phyloP scores from a whole-genome alignment of 2,888 invertebrate species.

The Diadromus collaris region DNA sequence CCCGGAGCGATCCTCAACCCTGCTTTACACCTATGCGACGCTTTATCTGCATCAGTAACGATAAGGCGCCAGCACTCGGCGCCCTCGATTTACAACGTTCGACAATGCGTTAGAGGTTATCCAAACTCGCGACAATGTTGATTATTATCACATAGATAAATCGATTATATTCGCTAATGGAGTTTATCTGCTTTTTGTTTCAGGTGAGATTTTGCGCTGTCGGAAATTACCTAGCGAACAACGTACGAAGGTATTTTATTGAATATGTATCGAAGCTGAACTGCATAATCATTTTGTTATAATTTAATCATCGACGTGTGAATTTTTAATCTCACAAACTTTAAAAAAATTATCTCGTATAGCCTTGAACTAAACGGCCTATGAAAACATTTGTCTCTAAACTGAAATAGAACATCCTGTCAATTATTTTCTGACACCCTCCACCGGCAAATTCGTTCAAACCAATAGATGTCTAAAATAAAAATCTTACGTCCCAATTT shows the following conservation, averaged over 20 bases:
- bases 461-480: too few species aligned
- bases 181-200: constrained; percentile 45
- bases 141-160: constrained; percentile 14
- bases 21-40: constrained; percentile 63
- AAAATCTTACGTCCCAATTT: not conserved
- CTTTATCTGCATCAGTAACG: constrained; percentile 61
- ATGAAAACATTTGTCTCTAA: not conserved
- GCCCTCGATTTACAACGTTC: constrained; percentile 38
- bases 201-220: constrained; percentile 51
- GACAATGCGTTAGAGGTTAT: constrained; percentile 42
- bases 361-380: not conserved
- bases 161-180: constrained; percentile 37
- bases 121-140: not conserved
- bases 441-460: too few species aligned
- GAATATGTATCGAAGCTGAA: not conserved
- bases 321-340: not conserved
- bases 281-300: not conserved
- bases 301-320: not conserved
- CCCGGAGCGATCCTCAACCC: constrained; percentile 57
- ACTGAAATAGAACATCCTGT: too few species aligned
- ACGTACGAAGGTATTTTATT: not conserved
- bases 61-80: constrained; percentile 35
- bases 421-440: too few species aligned
- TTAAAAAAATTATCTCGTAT: too few species aligned
- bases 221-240: not conserved